Conservation (phyloP, 1,140 invertebrate species). For the Drosophila takahashii region DNA sequence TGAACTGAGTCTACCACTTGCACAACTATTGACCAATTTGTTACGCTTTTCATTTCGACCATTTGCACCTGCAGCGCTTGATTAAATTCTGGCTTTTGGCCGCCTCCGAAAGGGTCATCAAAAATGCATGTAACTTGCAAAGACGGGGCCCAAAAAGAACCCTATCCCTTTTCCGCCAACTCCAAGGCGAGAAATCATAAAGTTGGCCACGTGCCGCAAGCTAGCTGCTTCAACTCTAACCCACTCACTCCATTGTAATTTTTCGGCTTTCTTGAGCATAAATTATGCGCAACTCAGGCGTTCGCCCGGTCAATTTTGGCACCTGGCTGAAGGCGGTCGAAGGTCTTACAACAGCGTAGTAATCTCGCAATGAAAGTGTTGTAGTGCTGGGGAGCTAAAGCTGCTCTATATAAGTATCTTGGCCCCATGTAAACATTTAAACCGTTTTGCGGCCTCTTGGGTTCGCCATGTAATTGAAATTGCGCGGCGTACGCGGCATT, state of each 20-base stretch:
- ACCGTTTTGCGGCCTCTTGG: conserved; percentile 33
- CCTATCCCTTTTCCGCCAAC: not conserved
- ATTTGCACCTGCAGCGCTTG: conserved; percentile 7
- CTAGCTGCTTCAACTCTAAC: conserved; percentile 1
- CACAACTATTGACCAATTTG: not conserved
- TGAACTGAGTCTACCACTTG: conserved; percentile 1
- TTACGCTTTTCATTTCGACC: not conserved
- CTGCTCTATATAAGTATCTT: conserved; percentile 26
- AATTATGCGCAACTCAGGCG: conserved; percentile 56
- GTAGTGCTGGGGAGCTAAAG: conserved; percentile 45
- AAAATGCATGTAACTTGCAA: conserved; percentile 58
- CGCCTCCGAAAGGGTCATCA: conserved; percentile 32
- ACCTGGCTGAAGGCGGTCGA: conserved; percentile 65
- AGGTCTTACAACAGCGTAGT: conserved; percentile 39
- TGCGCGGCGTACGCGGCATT: conserved; percentile 79
- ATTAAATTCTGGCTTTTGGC: conserved; percentile 1
- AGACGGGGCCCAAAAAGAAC: conserved; percentile 1
- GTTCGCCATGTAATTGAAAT: conserved; percentile 72
- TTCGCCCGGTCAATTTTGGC: conserved; percentile 58
- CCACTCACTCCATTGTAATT: conserved; percentile 3
- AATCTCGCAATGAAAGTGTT: conserved; percentile 65
- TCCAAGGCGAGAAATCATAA: conserved; percentile 60
- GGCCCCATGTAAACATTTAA: conserved; percentile 44
- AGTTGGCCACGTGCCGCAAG: conserved; percentile 67
- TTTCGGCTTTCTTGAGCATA: conserved; percentile 48